A percentile compares a stretch with the other conserved stretches of the same genome.
Conservation (phyloP, 2,888 invertebrate genomes). For the Pterostichus niger region DNA sequence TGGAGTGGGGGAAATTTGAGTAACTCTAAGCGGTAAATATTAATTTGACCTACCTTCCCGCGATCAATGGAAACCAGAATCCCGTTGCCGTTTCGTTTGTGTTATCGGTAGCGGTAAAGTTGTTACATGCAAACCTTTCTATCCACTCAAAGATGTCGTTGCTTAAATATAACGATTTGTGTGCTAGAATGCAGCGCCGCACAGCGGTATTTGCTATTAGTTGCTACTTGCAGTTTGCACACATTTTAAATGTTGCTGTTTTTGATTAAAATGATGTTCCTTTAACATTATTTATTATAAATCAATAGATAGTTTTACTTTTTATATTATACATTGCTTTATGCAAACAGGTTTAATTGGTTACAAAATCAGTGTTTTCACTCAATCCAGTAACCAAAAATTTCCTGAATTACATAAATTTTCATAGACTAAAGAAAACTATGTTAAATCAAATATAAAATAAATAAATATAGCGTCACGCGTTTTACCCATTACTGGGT, state of each 20-base stretch:
- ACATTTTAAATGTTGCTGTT: slow-evolving; percentile 22
- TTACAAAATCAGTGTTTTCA: no score
- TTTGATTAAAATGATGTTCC: neutral
- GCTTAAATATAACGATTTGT: slow-evolving; percentile 9
- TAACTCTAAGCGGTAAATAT: slow-evolving; percentile 48
- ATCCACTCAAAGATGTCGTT: slow-evolving; percentile 46
- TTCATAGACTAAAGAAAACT: no score
- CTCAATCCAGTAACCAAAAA: no score
- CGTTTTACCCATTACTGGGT: no score
- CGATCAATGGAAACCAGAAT: slow-evolving; percentile 52
- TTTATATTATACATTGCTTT: no score
- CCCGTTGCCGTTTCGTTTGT: slow-evolving; percentile 1
- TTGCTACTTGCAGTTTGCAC: neutral
- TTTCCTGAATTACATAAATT: no score
- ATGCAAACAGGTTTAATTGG: no score
- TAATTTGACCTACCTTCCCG: slow-evolving; percentile 52
- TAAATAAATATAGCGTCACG: no score
- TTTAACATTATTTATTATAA: no score
- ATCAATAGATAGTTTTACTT: no score
- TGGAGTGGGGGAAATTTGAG: slow-evolving; percentile 30
- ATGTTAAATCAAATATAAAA: no score
- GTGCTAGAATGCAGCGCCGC: neutral
- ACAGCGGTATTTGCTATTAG: neutral
- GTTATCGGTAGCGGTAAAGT: slow-evolving; percentile 23
- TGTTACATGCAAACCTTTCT: slow-evolving; percentile 5